phyloP scores from a whole-genome alignment of 2,113 vertebrate species.

The Neolamprologus caudopunctatus region DNA sequence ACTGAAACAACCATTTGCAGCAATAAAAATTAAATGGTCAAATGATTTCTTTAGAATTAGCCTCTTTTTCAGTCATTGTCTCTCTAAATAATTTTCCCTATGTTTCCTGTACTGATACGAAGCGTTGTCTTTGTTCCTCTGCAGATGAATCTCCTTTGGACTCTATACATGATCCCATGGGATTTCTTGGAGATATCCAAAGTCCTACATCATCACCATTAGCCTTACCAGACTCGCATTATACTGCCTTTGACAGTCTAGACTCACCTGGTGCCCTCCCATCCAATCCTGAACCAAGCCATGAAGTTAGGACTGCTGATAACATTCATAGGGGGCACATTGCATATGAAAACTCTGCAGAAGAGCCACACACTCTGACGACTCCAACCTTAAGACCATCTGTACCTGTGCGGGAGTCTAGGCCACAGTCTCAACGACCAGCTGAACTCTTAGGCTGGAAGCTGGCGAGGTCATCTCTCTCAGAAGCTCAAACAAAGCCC shows the following conservation, averaged over 20 bases:
- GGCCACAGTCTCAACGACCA: neutral
- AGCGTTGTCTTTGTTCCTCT: slow-evolving; percentile 26
- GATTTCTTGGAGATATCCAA: slow-evolving; percentile 40
- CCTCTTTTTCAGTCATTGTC: neutral
- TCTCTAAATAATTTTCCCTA: neutral
- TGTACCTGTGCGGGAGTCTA: neutral
- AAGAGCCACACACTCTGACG: neutral
- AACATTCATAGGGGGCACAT: neutral
- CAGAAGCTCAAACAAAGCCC: neutral
- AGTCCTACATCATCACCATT: slow-evolving; percentile 47
- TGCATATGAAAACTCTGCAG: neutral
- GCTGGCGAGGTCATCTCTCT: neutral
- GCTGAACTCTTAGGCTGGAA: slow-evolving; percentile 24
- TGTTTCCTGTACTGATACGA: neutral
- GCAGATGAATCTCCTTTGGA: slow-evolving; percentile 68
- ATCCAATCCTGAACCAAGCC: slow-evolving; percentile 11
- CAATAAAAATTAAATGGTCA: rapidly evolving
- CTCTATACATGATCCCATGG: slow-evolving; percentile 13
- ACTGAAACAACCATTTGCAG: neutral
- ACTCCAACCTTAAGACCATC: slow-evolving; percentile 13
- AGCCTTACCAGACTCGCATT: slow-evolving; percentile 66
- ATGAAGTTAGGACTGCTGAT: neutral
- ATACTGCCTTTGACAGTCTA: slow-evolving; percentile 48
- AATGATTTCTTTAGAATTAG: neutral
- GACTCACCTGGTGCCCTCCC: slow-evolving; percentile 21